Evolutionary conservation across 1,140 invertebrate species (phyloP).

Genomic region (Argopecten irradians): DNA sequence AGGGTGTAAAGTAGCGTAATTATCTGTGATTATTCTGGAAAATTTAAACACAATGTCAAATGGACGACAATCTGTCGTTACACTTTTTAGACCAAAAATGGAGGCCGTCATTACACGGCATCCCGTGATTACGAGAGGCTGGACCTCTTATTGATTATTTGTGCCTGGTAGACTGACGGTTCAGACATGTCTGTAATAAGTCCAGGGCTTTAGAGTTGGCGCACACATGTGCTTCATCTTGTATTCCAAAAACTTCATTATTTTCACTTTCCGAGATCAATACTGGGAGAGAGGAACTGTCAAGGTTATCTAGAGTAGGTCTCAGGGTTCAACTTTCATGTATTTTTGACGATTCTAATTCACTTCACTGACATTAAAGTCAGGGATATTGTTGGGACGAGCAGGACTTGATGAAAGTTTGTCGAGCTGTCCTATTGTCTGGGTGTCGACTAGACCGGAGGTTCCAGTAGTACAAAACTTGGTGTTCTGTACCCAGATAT

Average conservation of each 20-base stretch:
- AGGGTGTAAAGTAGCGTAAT: background rate
- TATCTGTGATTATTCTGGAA: background rate
- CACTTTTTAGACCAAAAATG: constrained; percentile 8
- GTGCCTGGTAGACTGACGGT: background rate
- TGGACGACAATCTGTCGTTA: constrained; percentile 16
- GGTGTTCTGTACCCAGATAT: too few species aligned
- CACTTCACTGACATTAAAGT: background rate
- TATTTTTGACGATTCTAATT: constrained; percentile 23
- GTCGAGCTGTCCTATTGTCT: background rate
- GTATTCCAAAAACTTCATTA: constrained; percentile 23
- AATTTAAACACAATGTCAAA: background rate
- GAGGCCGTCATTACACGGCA: background rate
- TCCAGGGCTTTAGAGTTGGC: background rate
- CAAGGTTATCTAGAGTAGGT: background rate
- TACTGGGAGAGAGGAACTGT: background rate
- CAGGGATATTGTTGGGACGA: background rate
- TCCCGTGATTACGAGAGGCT: background rate
- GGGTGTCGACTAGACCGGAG: too few species aligned
- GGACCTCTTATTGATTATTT: constrained; percentile 12
- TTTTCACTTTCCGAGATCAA: constrained; percentile 10
- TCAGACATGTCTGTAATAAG: background rate
- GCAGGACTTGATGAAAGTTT: background rate
- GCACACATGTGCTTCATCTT: background rate
- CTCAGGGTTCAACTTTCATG: background rate
- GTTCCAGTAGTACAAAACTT: too few species aligned